phyloP scores from a whole-genome alignment of 2,113 vertebrate genomes.

The Mohoua ochrocephala region DNA sequence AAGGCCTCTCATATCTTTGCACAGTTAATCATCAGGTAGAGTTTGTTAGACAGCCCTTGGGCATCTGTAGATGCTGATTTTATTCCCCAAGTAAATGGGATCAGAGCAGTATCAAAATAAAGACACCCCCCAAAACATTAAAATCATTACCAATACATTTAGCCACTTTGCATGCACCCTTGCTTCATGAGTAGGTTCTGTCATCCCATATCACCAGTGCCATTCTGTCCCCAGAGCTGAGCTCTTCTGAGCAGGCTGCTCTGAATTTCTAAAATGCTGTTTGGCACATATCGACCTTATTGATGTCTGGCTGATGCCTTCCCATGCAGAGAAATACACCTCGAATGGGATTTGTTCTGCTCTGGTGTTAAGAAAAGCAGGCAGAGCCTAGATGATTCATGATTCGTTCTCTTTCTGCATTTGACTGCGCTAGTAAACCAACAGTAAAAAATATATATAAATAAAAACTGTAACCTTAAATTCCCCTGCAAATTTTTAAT shows the following conservation, averaged over 20 bases:
- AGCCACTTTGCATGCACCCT: background rate
- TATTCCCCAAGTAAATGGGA: background rate
- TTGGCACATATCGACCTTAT: background rate
- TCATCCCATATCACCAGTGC: background rate
- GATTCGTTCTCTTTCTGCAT: background rate
- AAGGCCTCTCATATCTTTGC: background rate
- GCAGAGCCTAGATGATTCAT: background rate
- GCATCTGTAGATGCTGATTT: background rate
- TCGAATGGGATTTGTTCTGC: background rate
- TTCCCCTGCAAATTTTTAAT: background rate
- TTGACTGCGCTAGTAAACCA: background rate
- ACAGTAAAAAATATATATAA: background rate
- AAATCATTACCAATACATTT: background rate
- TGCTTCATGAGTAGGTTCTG: background rate
- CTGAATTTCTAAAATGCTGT: background rate
- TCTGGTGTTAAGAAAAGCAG: background rate
- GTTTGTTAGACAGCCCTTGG: background rate
- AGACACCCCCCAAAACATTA: rapidly evolving
- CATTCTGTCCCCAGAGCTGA: background rate
- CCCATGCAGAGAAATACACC: background rate
- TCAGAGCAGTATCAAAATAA: background rate
- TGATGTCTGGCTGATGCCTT: background rate
- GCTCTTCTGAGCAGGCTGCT: background rate
- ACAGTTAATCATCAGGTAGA: background rate
- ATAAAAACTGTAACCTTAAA: background rate